A percentile compares a stretch with the other conserved stretches of the same genome.
These are phyloP conservation scores for Resseliella maxima DNA, from an alignment of 2,888 invertebrate genomes.

Conservation along the genomic window DNA sequence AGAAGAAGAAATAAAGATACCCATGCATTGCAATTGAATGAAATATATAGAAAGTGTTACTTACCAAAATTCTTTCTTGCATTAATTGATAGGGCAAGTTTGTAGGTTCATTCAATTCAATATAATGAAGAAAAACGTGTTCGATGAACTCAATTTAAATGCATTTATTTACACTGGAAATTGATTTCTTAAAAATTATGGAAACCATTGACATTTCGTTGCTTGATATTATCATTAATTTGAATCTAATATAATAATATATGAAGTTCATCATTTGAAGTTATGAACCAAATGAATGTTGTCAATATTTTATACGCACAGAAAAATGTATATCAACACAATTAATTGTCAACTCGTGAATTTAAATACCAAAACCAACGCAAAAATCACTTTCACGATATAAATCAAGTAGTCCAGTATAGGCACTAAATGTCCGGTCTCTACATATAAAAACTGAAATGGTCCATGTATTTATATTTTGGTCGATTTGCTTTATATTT, in stretches of 20 bases:
- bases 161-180: too few relatives aligned
- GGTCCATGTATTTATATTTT: not conserved
- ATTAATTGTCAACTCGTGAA: not conserved
- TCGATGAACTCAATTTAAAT: too few relatives aligned
- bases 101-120: too few relatives aligned
- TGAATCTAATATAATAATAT: too few relatives aligned
- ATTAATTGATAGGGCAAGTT: not conserved
- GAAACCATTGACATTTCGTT: too few relatives aligned
- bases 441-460: not conserved
- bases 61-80: slow-evolving; percentile 28
- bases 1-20: not conserved
- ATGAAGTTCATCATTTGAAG: too few relatives aligned
- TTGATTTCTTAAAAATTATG: too few relatives aligned
- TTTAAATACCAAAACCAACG: not conserved
- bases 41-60: slow-evolving; percentile 22
- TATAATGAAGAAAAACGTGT: too few relatives aligned
- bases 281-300: too few relatives aligned
- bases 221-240: too few relatives aligned
- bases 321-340: not conserved
- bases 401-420: not conserved
- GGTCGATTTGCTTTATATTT: not conserved
- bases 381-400: slow-evolving; percentile 26
- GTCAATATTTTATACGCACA: too few relatives aligned
- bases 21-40: not conserved
- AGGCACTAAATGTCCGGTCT: not conserved